These are phyloP conservation scores for Danio rerio DNA, from an alignment of 2,113 vertebrate genomes.

Conservation along the genomic window GRCz12tu NC_133177.1:4746501-4747000, in stretches of 20 bases:
- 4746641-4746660: background rate
- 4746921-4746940: no score
- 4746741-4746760: constrained; percentile 38
- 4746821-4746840: background rate
- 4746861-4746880: constrained; percentile 14
- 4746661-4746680: constrained; percentile 2
- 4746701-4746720: constrained; percentile 7
- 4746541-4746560: constrained; percentile 25
- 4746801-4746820: constrained; percentile 19
- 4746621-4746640: background rate
- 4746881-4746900: constrained; percentile 25
- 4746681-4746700: background rate
- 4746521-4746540: constrained; percentile 1
- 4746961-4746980: no score
- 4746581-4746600: constrained; percentile 13
- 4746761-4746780: constrained; percentile 41
- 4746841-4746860: constrained; percentile 37
- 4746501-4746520: constrained; percentile 6
- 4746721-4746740: constrained; percentile 25
- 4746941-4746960: no score
- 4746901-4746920: background rate
- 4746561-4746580: constrained; percentile 27
- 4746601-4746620: constrained; percentile 16
- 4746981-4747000: no score
- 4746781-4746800: constrained; percentile 30